Conservation (phyloP, 2,888 invertebrate species). For the Standfussiana lucernea region DNA sequence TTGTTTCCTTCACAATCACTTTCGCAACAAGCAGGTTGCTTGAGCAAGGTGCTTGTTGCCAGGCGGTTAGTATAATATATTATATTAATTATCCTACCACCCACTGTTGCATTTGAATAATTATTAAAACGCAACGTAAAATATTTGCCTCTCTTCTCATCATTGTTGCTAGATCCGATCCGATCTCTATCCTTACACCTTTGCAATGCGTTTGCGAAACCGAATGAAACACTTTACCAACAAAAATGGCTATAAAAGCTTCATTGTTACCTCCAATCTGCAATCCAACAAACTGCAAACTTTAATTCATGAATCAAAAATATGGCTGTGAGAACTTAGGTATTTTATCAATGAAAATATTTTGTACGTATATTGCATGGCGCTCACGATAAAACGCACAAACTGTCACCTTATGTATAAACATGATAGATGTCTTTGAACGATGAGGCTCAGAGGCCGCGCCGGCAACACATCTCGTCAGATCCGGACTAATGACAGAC, state of each 20-base stretch:
- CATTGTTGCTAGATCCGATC: background rate
- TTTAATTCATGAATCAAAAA: background rate
- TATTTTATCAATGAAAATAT: background rate
- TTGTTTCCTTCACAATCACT: background rate
- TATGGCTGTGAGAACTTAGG: background rate
- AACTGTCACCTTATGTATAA: slow-evolving; percentile 11
- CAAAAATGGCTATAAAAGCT: background rate
- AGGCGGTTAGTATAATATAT: background rate
- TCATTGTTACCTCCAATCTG: background rate
- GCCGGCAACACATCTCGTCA: slow-evolving; percentile 15
- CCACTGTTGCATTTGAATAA: background rate
- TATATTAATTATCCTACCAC: background rate
- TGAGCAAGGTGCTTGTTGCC: background rate
- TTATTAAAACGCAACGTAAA: no score
- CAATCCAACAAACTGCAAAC: background rate
- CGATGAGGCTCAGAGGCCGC: slow-evolving; percentile 14
- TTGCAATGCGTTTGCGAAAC: background rate
- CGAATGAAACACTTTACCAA: background rate
- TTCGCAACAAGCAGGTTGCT: background rate
- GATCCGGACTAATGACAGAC: slow-evolving; percentile 16
- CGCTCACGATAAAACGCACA: background rate
- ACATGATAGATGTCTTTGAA: slow-evolving; percentile 28
- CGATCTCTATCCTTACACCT: background rate
- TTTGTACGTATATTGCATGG: background rate
- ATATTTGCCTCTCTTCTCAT: background rate